Evolutionary conservation across 2,113 vertebrate genomes (phyloP), one percentile per base, ranked within the genome.

Genomic region (Argyrosomus japonicus): DNA sequence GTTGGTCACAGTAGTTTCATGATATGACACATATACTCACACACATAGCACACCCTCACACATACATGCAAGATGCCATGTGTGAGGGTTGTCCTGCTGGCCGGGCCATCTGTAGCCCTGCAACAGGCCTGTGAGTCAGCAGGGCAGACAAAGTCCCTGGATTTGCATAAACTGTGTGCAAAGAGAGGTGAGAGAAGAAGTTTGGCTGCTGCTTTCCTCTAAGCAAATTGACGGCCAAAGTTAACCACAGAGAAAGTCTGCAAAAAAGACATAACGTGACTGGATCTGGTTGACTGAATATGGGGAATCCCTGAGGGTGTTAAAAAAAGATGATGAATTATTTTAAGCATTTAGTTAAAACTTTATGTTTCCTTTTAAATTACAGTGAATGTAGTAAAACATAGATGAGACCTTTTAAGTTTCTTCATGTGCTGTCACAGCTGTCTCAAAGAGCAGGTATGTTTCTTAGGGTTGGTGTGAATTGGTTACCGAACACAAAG

Each of bases 61-160:
- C 91, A 87, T 72, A 40, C 69, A 82, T 85, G 85, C 89, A 80
- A 81, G 81, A 85, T 84, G 86, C 85, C 86, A 86, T 87, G 90
- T 93, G 91, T 87, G 82, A 93, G 88, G 85, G 78, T 74, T 85
- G 85, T 89, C 88, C 91, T 93, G 87, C 86, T 92, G 92, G 73
- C 81, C 17, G 62, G 43, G 62, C 91, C 92, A 93, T 92, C 92
- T 93, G 92, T 69, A 62, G 83, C 68, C 76, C 84, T 65, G 84
- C 81, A 68, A 81, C 77, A 87, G 72, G 81, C 76, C 78, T 57
- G 85, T 91, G 87, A 90, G 72, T 89, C 88, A 91, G 77, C 87
- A 68, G 83, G 81, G 67, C 80, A 86, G 86, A 89, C 82, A 79
- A 40, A 84, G 75, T 86, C 81, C 75, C 51, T 74, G 61, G 69